Evolutionary conservation across 2,113 vertebrate genomes (phyloP), one percentile per base, ranked within the genome.

Genomic region (Argyrosomus japonicus): DNA sequence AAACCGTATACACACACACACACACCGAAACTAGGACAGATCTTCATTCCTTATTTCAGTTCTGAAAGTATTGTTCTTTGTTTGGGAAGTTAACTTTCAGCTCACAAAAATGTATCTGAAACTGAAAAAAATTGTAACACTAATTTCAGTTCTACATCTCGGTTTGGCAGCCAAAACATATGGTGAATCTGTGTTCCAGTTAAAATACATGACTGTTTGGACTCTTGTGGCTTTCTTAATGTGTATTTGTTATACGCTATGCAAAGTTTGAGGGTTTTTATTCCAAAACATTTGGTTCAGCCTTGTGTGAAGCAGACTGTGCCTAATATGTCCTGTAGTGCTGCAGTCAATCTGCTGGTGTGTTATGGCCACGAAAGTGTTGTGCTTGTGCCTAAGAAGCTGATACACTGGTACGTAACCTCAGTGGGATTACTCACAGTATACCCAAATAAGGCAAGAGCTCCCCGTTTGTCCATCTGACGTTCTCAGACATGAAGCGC

Each of bases 381-480:
- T 90, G 86, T 90, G 88, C 90, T 90, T 90, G 94, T 87, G 86
- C 88, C 87, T 93, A 79, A 71, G 85, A 92, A 94, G 90, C 91
- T 74, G 94, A 91, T 81, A 88, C 75, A 91, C 94, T 94, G 93
- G 89, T 94, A 83, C 91, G 79, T 95, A 95, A 97, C 93, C 94
- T 96, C 95, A 92, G 89, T 92, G 90, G 92, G 84, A 93, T 93
- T 92, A 95, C 95, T 96, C 93, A 89, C 92, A 88, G 84, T 85
- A 93, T 96, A 89, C 93, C 97, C 97, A 97, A 96, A 97, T 95
- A 97, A 97, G 97, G 97, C 75, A 94, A 96, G 88, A 88, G 77
- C 96, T 96, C 89, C 94, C 92, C 90, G 91, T 95, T 96, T 94
- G 93, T 93, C 95, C 95, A 94, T 90, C 89, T 92, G 13, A 88